Conservation (phyloP, 2,888 invertebrate species). For the Amblyjoppa proteus region DNA sequence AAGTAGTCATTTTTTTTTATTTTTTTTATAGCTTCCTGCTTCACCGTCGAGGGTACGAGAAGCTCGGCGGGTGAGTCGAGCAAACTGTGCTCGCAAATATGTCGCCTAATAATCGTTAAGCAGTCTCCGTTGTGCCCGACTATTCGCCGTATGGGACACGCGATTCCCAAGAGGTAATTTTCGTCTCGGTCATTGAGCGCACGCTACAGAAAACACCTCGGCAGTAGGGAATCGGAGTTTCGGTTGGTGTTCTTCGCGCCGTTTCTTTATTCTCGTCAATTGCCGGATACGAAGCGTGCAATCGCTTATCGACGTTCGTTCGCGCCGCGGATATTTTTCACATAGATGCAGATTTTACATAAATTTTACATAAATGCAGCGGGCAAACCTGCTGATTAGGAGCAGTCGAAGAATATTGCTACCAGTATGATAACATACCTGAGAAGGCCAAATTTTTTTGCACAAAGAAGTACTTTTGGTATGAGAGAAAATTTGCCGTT, state of each 20-base stretch:
- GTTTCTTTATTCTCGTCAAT: constrained; percentile 4
- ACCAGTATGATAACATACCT: background rate
- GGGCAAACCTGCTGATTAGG: constrained; percentile 20
- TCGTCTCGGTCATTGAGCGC: constrained; percentile 60
- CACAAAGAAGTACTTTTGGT: background rate
- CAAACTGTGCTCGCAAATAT: constrained; percentile 66
- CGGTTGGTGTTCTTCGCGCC: constrained; percentile 51
- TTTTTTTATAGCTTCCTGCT: background rate
- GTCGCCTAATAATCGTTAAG: constrained; percentile 68
- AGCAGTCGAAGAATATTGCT: constrained; percentile 20
- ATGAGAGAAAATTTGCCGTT: constrained; percentile 44
- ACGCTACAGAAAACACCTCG: constrained; percentile 65
- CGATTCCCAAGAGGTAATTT: constrained; percentile 67
- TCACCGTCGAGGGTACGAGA: background rate
- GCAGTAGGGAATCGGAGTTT: constrained; percentile 26
- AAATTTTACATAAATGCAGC: background rate
- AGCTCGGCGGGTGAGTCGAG: constrained; percentile 30
- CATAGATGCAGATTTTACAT: constrained; percentile 13
- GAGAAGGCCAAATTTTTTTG: background rate
- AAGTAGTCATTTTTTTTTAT: background rate
- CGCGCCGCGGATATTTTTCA: background rate
- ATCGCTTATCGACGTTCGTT: background rate
- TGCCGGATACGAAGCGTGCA: constrained; percentile 1
- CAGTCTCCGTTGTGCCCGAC: constrained; percentile 48
- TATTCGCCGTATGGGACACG: constrained; percentile 59